phyloP scores from a whole-genome alignment of 2,888 invertebrate species.

The Tachina grossa region DNA sequence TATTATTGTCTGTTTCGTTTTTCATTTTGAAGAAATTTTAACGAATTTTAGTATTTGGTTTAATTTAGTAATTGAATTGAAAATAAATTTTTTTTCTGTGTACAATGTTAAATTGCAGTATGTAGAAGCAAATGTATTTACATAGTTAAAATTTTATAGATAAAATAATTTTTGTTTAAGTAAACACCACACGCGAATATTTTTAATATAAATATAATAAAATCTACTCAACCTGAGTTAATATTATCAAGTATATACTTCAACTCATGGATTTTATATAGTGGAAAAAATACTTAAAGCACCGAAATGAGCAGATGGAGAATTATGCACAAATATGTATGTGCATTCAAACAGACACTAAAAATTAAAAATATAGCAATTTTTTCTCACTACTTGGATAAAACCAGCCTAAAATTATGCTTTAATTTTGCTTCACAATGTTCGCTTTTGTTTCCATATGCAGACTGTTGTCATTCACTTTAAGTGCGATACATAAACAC shows the following conservation, averaged over 20 bases:
- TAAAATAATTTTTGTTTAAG: not conserved
- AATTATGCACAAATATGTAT: not conserved
- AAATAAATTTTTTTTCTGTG: too few species aligned
- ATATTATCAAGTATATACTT: constrained; percentile 31
- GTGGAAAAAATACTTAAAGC: not conserved
- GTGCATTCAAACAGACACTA: not conserved
- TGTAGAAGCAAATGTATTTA: not conserved
- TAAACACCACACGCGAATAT: constrained; percentile 5
- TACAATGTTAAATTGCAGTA: not conserved
- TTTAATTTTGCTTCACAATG: constrained; percentile 15
- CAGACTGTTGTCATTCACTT: constrained; percentile 12
- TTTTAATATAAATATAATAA: constrained; percentile 8
- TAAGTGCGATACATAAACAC: constrained; percentile 60
- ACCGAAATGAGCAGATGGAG: not conserved
- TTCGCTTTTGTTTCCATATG: not conserved
- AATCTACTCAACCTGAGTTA: constrained; percentile 16
- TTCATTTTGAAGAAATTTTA: too few species aligned
- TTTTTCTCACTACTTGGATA: too few species aligned
- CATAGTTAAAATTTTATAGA: not conserved
- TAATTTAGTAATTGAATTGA: too few species aligned
- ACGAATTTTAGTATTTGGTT: too few species aligned
- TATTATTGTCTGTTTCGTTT: too few species aligned
- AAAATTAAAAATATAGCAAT: not conserved
- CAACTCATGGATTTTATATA: constrained; percentile 17
- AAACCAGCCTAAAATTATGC: constrained; percentile 31